Percentiles rank a stretch among this genome's conserved stretches.
Evolutionary conservation across 2,797 vertebrate species (phyloP).

Genomic region (Ctenosaura bakeri): DNA sequence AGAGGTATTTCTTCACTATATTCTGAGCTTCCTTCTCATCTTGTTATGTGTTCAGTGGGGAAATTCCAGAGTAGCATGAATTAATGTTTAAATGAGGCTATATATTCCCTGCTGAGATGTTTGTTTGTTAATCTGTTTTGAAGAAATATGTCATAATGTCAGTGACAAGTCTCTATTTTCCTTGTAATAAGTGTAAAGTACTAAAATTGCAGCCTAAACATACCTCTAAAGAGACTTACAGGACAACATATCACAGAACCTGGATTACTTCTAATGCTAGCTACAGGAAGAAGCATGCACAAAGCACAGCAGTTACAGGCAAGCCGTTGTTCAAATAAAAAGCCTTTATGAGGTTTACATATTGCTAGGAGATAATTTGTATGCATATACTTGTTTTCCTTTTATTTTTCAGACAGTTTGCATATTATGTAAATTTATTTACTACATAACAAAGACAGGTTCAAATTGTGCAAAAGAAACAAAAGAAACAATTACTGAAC

Average conservation of each 20-base stretch:
- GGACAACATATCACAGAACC: too few relatives aligned
- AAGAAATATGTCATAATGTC: not conserved
- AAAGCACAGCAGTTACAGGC: not conserved
- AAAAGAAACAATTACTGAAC: not conserved
- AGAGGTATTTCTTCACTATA: too few relatives aligned
- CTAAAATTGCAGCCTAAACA: not conserved
- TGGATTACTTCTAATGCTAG: not conserved
- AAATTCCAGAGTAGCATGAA: too few relatives aligned
- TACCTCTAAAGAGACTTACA: not conserved
- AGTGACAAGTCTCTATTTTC: not conserved
- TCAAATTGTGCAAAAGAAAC: not conserved
- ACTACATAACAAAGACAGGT: not conserved
- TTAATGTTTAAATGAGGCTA: too few relatives aligned
- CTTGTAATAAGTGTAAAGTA: not conserved
- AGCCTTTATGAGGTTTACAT: not conserved
- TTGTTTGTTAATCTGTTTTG: not conserved
- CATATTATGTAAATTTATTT: not conserved
- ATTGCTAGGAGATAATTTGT: not conserved
- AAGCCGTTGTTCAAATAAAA: not conserved
- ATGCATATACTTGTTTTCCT: not conserved
- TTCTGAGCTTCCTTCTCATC: too few relatives aligned
- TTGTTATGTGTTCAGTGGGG: too few relatives aligned
- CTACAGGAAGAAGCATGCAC: too few relatives aligned
- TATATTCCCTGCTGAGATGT: too few relatives aligned
- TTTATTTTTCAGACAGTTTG: not conserved